These are phyloP conservation scores for Eristalis pertinax DNA, from an alignment of 2,888 invertebrate species.

Conservation along the genomic window DNA sequence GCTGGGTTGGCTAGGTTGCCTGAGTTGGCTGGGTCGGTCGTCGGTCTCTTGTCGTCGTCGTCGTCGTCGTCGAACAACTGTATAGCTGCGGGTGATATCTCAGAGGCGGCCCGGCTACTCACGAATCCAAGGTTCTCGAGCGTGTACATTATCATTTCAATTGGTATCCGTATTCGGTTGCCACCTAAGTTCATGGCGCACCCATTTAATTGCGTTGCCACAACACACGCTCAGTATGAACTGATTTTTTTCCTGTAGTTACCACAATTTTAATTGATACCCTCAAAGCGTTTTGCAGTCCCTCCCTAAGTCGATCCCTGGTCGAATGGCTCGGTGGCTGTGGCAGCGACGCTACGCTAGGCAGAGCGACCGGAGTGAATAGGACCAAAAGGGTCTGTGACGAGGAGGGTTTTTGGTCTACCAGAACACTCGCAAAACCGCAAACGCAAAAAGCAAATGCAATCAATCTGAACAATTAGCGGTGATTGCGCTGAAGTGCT, in stretches of 20 bases:
- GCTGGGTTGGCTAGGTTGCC: not conserved
- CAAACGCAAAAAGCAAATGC: conserved; percentile 2
- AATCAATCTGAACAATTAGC: conserved; percentile 30
- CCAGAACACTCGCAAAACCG: conserved; percentile 27
- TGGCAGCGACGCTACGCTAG: not conserved
- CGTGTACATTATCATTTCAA: conserved; percentile 62
- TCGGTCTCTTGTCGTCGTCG: conserved; percentile 9
- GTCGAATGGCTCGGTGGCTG: not conserved
- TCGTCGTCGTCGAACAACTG: not conserved
- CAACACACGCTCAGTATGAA: conserved; percentile 24
- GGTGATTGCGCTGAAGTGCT: conserved; percentile 30
- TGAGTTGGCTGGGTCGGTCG: not conserved
- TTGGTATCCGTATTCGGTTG: conserved; percentile 71
- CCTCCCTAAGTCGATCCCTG: not conserved
- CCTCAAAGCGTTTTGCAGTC: conserved; percentile 13
- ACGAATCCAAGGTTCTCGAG: conserved; percentile 59
- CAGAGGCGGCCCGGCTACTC: conserved; percentile 55
- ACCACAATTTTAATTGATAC: conserved; percentile 59
- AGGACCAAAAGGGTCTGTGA: not conserved
- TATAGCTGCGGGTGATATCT: conserved; percentile 65
- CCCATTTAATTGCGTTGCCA: conserved; percentile 62
- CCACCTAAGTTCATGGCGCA: conserved; percentile 70
- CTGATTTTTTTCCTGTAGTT: conserved; percentile 36
- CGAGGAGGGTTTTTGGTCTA: not conserved
- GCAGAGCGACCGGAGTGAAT: not conserved